phyloP scores from a whole-genome alignment of 2,113 vertebrate species.

The Python bivittatus region DNA sequence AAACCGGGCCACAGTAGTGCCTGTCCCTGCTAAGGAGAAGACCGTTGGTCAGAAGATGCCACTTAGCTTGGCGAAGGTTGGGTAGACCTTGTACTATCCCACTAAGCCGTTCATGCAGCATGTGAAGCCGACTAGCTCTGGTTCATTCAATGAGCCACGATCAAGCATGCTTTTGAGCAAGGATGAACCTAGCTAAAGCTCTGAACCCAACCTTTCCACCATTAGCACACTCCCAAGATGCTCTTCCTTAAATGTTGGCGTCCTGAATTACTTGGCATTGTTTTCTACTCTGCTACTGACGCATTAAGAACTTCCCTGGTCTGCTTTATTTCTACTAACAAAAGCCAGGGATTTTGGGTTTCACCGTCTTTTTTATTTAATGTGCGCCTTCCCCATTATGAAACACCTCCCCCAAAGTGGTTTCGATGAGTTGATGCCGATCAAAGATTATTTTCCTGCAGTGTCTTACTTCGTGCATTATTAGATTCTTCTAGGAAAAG shows the following conservation, averaged over 20 bases:
- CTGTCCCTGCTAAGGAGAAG: slow-evolving; percentile 69
- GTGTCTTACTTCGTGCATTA: background rate
- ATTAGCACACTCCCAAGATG: too few relatives aligned
- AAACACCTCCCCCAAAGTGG: background rate
- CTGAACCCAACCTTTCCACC: background rate
- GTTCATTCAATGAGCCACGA: background rate
- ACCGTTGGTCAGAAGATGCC: rapidly evolving
- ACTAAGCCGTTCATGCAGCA: too few relatives aligned
- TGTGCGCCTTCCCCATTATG: background rate
- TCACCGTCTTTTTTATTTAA: background rate
- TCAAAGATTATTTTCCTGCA: background rate
- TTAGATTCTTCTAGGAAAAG: background rate
- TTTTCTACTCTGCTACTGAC: background rate
- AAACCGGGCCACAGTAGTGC: slow-evolving; percentile 52
- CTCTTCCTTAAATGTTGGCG: background rate
- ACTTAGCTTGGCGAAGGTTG: too few relatives aligned
- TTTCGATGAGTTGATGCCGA: background rate
- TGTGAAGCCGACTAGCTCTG: too few relatives aligned
- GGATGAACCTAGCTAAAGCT: background rate
- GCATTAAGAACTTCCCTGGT: background rate
- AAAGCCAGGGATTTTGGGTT: background rate
- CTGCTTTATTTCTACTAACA: background rate
- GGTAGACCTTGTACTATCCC: too few relatives aligned
- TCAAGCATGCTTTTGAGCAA: background rate
- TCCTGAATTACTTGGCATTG: background rate